A percentile compares a stretch with the other conserved stretches of the same genome.
Conservation (phyloP, 2,113 vertebrate species). For the Neopipo cinnamomea region DNA sequence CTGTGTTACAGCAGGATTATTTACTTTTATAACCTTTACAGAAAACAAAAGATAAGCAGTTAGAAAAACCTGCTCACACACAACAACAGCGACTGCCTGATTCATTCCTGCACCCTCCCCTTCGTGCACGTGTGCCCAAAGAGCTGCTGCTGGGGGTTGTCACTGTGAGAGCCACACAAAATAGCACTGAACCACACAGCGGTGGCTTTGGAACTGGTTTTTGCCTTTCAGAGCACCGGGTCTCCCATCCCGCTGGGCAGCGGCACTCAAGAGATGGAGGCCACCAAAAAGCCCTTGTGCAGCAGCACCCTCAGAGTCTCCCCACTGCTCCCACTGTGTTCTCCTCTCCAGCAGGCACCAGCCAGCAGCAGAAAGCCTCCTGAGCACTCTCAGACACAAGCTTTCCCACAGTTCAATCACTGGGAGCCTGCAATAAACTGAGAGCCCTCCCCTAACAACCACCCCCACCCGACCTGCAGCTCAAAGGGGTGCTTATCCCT, state of each 20-base stretch:
- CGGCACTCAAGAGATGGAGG: background rate
- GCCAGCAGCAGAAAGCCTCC: background rate
- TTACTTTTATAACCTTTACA: conserved; percentile 35
- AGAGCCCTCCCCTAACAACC: background rate
- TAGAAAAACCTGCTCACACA: background rate
- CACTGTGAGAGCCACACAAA: background rate
- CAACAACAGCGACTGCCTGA: fast-evolving
- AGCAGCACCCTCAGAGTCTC: background rate
- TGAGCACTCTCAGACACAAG: background rate
- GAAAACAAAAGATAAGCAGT: conserved; percentile 4
- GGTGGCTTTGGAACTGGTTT: background rate
- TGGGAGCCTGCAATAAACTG: background rate
- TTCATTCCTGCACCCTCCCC: background rate
- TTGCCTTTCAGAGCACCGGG: background rate
- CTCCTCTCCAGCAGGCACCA: background rate
- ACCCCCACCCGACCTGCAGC: background rate
- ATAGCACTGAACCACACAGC: background rate
- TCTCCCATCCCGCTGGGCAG: background rate
- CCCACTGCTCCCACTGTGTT: background rate
- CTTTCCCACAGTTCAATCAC: background rate
- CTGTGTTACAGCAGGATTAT: background rate
- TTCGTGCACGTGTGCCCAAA: background rate
- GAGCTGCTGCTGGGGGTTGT: background rate
- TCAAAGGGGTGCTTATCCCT: background rate
- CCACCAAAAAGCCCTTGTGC: background rate